Evolutionary conservation across 64 coral and sea anemone species (phyloP).

Genomic region (Stichodactyla mertensii): DNA sequence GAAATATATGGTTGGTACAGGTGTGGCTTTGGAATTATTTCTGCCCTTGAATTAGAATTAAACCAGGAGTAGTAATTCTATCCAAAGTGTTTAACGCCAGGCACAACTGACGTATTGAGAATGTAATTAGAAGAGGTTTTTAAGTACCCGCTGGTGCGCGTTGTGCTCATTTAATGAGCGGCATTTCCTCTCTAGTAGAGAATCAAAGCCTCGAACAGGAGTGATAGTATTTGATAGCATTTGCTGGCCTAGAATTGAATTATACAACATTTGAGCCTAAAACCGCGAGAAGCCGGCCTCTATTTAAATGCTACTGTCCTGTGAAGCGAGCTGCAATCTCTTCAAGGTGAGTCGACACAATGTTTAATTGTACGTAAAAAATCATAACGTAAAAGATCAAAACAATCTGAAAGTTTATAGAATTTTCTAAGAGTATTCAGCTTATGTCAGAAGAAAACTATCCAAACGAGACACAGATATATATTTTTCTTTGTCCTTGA

Average conservation of each 20-base stretch:
- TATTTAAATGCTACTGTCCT: not conserved
- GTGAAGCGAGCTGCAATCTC: not conserved
- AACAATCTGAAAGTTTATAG: not conserved
- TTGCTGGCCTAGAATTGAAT: not conserved
- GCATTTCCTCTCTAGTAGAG: not conserved
- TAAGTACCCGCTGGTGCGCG: not conserved
- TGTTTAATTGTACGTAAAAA: not conserved
- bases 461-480: not conserved
- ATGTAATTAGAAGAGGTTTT: slow-evolving; percentile 14
- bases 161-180: slow-evolving; percentile 1
- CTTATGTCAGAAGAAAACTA: too few relatives aligned
- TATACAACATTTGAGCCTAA: not conserved
- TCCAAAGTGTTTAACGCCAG: slow-evolving; percentile 13
- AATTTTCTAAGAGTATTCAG: not conserved
- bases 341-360: not conserved
- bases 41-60: not conserved
- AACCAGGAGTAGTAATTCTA: not conserved
- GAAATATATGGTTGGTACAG: not conserved
- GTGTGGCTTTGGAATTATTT: not conserved
- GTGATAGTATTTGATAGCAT: not conserved
- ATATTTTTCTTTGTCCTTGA: not conserved
- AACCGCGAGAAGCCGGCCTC: not conserved
- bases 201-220: not conserved
- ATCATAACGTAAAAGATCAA: not conserved
- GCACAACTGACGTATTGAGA: slow-evolving; percentile 2